Conservation (phyloP, 2,888 invertebrate species). For the Apeira syringaria region DNA sequence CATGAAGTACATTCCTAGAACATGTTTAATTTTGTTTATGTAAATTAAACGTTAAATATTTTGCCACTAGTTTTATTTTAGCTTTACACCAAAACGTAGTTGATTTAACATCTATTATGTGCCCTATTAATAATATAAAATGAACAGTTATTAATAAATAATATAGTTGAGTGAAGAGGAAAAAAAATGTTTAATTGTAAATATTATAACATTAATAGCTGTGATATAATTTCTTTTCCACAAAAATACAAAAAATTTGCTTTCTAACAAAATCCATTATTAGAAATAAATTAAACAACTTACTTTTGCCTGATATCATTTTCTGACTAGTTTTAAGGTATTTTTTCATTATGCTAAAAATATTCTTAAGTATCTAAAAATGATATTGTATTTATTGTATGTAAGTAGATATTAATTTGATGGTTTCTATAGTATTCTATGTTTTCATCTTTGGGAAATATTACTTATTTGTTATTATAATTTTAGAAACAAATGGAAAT, state of each 20-base stretch:
- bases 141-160: conserved; percentile 40
- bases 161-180: conserved; percentile 37
- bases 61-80: conserved; percentile 76
- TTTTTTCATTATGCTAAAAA: conserved; percentile 49
- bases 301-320: conserved; percentile 32
- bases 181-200: conserved; percentile 35
- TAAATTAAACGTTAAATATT: conserved; percentile 42
- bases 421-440: conserved; percentile 49
- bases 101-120: conserved; percentile 44
- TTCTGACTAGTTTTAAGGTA: conserved; percentile 74
- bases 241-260: conserved; percentile 43
- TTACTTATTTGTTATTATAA: conserved; percentile 62
- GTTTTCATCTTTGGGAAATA: conserved; percentile 59
- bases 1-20: conserved; percentile 33
- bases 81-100: conserved; percentile 81
- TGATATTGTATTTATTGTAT: conserved; percentile 63
- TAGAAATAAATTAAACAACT: not conserved
- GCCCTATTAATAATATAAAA: conserved; percentile 47
- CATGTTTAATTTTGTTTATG: conserved; percentile 26
- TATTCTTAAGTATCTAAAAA: conserved; percentile 53
- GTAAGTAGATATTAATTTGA: conserved; percentile 47
- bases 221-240: conserved; percentile 71
- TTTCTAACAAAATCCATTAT: conserved; percentile 31
- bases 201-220: conserved; percentile 68
- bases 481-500: conserved; percentile 55